phyloP scores from a whole-genome alignment of 2,113 vertebrate species.

The Elanoides forficatus region DNA sequence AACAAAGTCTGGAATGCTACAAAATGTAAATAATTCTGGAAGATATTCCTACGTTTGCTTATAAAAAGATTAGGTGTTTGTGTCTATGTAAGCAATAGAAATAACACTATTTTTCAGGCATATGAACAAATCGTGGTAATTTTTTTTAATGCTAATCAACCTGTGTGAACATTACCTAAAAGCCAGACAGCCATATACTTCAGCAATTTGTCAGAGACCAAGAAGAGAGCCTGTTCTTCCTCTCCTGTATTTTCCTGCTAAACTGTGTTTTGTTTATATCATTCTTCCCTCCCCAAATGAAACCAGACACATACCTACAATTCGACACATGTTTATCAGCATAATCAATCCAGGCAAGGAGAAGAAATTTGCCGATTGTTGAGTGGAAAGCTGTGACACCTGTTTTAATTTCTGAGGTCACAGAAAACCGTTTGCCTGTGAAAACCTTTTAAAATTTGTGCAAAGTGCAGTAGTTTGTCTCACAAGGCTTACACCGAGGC shows the following conservation, averaged over 20 bases:
- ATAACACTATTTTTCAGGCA: neutral
- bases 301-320: neutral
- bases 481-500: neutral
- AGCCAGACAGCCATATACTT: neutral
- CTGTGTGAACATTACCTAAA: neutral
- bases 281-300: neutral
- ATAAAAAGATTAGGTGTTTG: neutral
- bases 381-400: neutral
- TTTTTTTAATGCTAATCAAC: neutral
- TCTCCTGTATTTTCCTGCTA: neutral
- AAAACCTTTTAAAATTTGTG: neutral
- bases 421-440: neutral
- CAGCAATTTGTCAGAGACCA: neutral
- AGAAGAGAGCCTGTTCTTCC: neutral
- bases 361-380: neutral
- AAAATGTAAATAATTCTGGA: neutral
- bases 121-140: fast-evolving
- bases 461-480: neutral
- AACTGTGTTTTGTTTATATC: neutral
- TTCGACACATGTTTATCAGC: neutral
- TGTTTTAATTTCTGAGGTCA: neutral
- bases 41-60: neutral
- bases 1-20: neutral
- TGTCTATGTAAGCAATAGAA: neutral
- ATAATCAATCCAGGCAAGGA: neutral